Evolutionary conservation across 2,888 invertebrate species (phyloP), one percentile per base, ranked within the genome.

Genomic region (Leucophenga maculata): DNA sequence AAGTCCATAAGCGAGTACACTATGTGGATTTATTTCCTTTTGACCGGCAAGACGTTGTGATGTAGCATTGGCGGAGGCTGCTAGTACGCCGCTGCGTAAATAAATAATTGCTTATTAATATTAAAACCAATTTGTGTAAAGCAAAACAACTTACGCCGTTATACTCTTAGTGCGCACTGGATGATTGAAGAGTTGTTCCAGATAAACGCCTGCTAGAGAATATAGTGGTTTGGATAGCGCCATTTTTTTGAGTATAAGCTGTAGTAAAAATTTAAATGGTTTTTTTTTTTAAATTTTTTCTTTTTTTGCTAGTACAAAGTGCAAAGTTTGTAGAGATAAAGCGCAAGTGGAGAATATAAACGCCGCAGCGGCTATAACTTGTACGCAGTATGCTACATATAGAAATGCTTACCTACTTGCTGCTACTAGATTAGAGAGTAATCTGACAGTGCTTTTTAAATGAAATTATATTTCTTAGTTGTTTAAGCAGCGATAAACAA

Each of bases 111-210:
- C 64, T 64, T 52, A 46, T 65, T 22, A 18, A 44, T 22, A 11
- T 22, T 31, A n/a, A 55, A 65, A 16, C n/a, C 26, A 4, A 6
- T 8, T 46, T 8, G 13, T 9, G 6, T 6, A 18, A 65, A 50
- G 39, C 39, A 20, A 46, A n/a, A 1, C 50, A 39, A 74, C 72
- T 90, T 90, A 95, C 95, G 94, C 94, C 70, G 94, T 94, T 67
- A 95, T 88, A 48, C 94, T 92, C 90, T 94, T 94, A 1, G 95
- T 95, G 85, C 91, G 92, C 67, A 95, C 90, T 0, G 95, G 95
- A 88, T 93, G 91, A 72, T 91, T 91, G 85, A 94, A 94, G 64
- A 95, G 89, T 85, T 93, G 93, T 78, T 93, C 92, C 82, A 95
- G 91, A 89, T 95, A 95, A 52, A 91, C 91, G 65, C 92, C 91